Evolutionary conservation across 2,113 vertebrate genomes (phyloP).

Genomic region (Hippocampus abdominalis): DNA sequence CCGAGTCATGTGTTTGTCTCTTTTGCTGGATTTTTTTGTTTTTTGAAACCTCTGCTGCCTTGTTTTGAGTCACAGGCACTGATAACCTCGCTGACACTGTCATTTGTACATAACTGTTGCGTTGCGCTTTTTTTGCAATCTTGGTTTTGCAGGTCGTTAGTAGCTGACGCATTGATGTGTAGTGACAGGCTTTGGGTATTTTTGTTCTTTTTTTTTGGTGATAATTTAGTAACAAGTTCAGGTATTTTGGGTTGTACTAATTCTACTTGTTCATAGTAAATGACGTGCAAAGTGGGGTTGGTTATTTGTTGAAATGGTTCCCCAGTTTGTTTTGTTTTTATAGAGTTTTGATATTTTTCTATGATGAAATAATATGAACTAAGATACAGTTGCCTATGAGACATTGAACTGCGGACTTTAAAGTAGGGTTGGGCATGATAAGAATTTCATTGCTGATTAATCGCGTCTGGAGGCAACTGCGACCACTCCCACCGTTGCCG

Average conservation of each 20-base stretch:
- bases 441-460: not conserved
- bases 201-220: not conserved
- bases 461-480: too few species aligned
- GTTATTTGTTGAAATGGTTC: constrained; percentile 2
- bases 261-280: not conserved
- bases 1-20: constrained; percentile 1
- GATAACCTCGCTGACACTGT: constrained; percentile 37
- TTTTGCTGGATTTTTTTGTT: constrained; percentile 7
- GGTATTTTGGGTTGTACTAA: constrained; percentile 22
- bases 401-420: not conserved
- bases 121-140: not conserved
- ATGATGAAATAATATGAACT: constrained; percentile 10
- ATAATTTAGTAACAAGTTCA: constrained; percentile 16
- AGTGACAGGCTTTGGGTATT: constrained; percentile 14
- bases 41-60: constrained; percentile 7
- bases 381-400: not conserved
- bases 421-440: not conserved
- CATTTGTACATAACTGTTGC: constrained; percentile 29
- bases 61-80: constrained; percentile 53
- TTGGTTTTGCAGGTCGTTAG: constrained; percentile 8
- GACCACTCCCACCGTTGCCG: not conserved
- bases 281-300: constrained; percentile 11
- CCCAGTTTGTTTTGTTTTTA: constrained; percentile 3
- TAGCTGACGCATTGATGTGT: not conserved
- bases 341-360: constrained; percentile 29